phyloP scores from a whole-genome alignment of 2,113 vertebrate genomes.

The Ictidomys tridecemlineatus region DNA sequence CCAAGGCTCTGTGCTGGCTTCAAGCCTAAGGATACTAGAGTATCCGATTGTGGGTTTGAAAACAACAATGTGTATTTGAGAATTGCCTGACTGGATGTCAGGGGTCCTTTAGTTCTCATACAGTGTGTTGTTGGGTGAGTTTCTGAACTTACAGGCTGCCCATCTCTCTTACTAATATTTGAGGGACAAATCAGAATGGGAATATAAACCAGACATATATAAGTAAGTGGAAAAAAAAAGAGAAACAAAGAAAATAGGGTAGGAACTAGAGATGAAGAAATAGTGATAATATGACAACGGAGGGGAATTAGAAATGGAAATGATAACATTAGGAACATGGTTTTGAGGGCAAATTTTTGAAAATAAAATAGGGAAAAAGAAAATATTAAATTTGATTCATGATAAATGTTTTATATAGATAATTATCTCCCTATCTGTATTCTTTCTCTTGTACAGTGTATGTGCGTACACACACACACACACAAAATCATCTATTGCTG shows the following conservation, averaged over 20 bases:
- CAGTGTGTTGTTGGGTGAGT: neutral
- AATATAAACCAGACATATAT: neutral
- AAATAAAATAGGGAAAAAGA: neutral
- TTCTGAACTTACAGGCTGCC: neutral
- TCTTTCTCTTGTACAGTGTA: neutral
- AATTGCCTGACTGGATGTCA: neutral
- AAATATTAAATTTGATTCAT: neutral
- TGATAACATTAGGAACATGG: neutral
- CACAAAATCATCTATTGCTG: neutral
- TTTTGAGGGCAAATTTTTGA: neutral
- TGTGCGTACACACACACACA: neutral
- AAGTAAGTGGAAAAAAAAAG: neutral
- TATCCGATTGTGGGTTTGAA: neutral
- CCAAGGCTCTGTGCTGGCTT: neutral
- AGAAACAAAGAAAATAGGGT: neutral
- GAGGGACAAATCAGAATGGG: neutral
- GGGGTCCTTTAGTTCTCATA: neutral
- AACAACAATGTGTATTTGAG: neutral
- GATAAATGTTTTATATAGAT: neutral
- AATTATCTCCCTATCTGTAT: neutral
- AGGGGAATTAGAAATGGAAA: neutral
- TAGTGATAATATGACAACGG: neutral
- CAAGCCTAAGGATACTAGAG: neutral
- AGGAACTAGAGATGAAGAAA: neutral
- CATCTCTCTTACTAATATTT: neutral